phyloP scores from a whole-genome alignment of 2,888 invertebrate genomes.

The Erebia ligea region DNA sequence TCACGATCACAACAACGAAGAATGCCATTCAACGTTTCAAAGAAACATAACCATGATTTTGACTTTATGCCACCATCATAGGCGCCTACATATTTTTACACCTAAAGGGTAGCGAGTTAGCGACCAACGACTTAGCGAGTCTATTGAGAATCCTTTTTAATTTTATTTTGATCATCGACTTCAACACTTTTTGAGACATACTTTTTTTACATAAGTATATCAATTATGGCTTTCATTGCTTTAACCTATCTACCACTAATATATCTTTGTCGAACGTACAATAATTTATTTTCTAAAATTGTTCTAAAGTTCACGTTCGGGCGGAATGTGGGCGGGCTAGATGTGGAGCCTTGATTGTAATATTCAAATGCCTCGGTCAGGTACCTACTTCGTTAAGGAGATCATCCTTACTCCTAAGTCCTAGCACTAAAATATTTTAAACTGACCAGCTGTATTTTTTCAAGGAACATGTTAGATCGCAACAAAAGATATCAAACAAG shows the following conservation, averaged over 20 bases:
- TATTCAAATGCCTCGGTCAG: constrained; percentile 6
- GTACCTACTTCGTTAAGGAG: constrained; percentile 17
- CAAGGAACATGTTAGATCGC: not conserved
- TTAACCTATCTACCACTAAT: not conserved
- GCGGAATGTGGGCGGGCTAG: constrained; percentile 33
- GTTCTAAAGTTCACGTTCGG: constrained; percentile 38
- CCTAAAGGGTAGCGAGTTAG: too few relatives aligned
- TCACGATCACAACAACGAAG: too few relatives aligned
- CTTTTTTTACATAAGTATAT: not conserved
- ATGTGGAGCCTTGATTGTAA: constrained; percentile 24
- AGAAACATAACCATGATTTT: too few relatives aligned
- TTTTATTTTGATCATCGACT: too few relatives aligned
- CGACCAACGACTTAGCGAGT: too few relatives aligned
- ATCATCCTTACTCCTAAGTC: constrained; percentile 17
- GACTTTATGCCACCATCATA: too few relatives aligned
- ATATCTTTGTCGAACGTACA: not conserved
- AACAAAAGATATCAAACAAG: constrained; percentile 2
- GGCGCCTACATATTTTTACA: too few relatives aligned
- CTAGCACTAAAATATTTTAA: constrained; percentile 10
- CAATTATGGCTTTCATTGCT: not conserved
- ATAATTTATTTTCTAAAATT: constrained; percentile 48
- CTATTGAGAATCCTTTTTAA: too few relatives aligned
- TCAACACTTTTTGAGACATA: too few relatives aligned
- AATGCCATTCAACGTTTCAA: too few relatives aligned
- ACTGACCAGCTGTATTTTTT: not conserved